A percentile compares a stretch with the other conserved stretches of the same genome.
Conservation (phyloP, 2,797 vertebrate species). For the Pipistrellus pygmaeus region DNA sequence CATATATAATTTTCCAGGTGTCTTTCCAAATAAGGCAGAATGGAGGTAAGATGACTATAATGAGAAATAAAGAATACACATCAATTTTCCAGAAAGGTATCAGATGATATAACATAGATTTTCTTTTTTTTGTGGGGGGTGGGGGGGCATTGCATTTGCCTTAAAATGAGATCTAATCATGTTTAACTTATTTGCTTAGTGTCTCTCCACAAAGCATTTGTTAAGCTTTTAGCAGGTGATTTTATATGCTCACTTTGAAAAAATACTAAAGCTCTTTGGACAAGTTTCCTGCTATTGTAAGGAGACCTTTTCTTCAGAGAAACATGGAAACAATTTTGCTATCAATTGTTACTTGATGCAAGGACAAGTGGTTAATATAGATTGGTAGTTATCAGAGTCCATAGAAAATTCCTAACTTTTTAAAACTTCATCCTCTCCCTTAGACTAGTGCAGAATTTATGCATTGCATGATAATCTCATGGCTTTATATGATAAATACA, state of each 20-base stretch:
- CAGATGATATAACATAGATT: no score
- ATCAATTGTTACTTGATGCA: background rate
- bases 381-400: background rate
- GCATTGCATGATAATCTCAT: background rate
- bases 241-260: slow-evolving; percentile 32
- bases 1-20: background rate
- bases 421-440: background rate
- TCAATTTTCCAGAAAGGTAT: background rate
- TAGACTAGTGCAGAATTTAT: background rate
- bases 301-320: slow-evolving; percentile 7
- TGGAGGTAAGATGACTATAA: background rate
- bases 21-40: background rate
- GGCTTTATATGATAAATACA: background rate
- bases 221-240: background rate
- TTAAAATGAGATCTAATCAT: background rate
- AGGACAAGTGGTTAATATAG: background rate
- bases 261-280: background rate
- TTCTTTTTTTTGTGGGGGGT: no score
- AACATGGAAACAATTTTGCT: slow-evolving; percentile 42
- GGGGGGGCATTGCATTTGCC: no score
- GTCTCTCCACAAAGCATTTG: background rate
- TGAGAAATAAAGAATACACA: background rate
- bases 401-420: background rate
- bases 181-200: background rate
- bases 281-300: background rate